Base-by-base conservation (phyloP, 1,140 invertebrate species). In the Drosophila sp. region DNA sequence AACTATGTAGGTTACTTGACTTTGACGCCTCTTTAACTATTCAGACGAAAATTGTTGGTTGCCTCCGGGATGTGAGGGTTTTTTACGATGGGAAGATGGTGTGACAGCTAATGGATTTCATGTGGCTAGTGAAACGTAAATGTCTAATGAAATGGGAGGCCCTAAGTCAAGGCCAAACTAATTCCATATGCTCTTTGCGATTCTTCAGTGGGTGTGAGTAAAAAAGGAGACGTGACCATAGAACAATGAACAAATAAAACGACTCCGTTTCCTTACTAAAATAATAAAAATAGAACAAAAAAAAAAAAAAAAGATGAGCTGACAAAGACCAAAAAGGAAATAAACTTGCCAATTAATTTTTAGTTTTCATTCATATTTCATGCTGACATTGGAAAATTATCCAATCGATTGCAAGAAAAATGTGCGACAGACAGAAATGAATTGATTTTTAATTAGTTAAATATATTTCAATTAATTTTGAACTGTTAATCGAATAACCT, bases 391-490 rank as follows among this genome's bases (percentile, higher is more conserved):
- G 35, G 35, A 8, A 25, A 50, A 50, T 50, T 50, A 2, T 27
- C 8, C 4, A 50, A 10, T 50, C 44, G 6, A 50, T 50, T 50
- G 25, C 3, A 27, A 27, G 8, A 25, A 50, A 50, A 50, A 50
- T 50, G 44, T 50, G 23, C 2, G 44, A 47, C 44, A 47, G 44
- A 23, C 44, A 47, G 35, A 7, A 60, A 56, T 57, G 56, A 32
- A 17, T n/a, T 33, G 10, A 8, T 32, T 44, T 60, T 47, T 41
- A 23, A 64, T 60, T 25, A 60, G 55, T 17, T 17, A 27, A 62
- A 76, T 76, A 70, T 64, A 76, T 62, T 64, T 76, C 76, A 76
- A 76, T 76, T 76, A 76, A 70, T 76, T 76, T 63, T 60, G 44
- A 69, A 47, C 72, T 69, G 41, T 27, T 30, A 57, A 56, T 35